Percentiles rank a stretch among this genome's conserved stretches.
Evolutionary conservation across 2,888 invertebrate species (phyloP).

Genomic region (Phlogophora meticulosa): DNA sequence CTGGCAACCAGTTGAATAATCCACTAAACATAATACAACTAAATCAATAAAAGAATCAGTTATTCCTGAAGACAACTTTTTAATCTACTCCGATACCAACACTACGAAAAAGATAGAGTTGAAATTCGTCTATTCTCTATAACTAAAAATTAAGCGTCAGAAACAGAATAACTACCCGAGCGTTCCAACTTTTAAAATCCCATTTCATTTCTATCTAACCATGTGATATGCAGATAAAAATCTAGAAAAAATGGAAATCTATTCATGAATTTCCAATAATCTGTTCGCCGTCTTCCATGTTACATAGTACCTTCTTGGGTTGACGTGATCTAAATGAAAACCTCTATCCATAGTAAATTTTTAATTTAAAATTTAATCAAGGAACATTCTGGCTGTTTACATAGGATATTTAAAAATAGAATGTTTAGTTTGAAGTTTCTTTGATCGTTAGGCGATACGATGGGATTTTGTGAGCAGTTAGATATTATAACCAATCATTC

Average conservation of each 20-base stretch:
- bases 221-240: constrained; percentile 20
- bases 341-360: constrained; percentile 42
- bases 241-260: constrained; percentile 13
- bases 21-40: too few relatives aligned
- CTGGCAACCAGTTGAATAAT: too few relatives aligned
- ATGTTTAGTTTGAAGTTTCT: constrained; percentile 12
- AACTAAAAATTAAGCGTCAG: too few relatives aligned
- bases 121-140: too few relatives aligned
- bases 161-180: too few relatives aligned
- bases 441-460: constrained; percentile 7
- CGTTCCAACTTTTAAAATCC: too few relatives aligned
- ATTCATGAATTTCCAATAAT: constrained; percentile 54
- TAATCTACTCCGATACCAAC: too few relatives aligned
- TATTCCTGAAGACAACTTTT: too few relatives aligned
- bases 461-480: constrained; percentile 25
- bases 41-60: too few relatives aligned
- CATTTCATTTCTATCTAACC: too few relatives aligned
- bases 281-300: constrained; percentile 35
- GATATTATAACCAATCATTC: not conserved
- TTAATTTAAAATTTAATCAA: constrained; percentile 68
- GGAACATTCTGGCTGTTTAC: constrained; percentile 20
- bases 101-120: too few relatives aligned
- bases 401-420: constrained; percentile 37
- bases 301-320: constrained; percentile 41
- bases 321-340: constrained; percentile 54